Conservation (phyloP, 2,797 vertebrate genomes). For the Cyprinella venusta region DNA sequence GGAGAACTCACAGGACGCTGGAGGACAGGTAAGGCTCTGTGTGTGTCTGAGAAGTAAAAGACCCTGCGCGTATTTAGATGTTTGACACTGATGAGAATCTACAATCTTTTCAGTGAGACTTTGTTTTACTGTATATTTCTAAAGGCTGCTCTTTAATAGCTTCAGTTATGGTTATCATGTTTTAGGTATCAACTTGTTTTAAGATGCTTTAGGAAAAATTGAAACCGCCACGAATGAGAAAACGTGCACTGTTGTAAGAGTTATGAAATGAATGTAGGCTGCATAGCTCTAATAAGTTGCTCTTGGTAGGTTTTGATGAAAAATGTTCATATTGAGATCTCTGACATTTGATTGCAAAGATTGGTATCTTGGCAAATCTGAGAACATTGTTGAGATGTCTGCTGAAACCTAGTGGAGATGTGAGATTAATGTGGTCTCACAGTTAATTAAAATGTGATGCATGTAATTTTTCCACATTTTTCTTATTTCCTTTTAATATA, state of each 20-base stretch:
- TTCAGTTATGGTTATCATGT: not conserved
- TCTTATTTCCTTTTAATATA: not conserved
- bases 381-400: slow-evolving; percentile 4
- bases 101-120: not conserved
- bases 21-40: slow-evolving; percentile 50
- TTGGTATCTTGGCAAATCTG: not conserved
- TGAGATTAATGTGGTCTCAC: not conserved
- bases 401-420: not conserved
- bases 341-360: not conserved
- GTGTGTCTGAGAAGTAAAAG: not conserved
- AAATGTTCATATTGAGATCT: not conserved
- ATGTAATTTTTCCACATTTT: too few species aligned
- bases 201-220: not conserved
- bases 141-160: not conserved
- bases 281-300: not conserved
- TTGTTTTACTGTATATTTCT: not conserved
- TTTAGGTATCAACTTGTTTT: not conserved
- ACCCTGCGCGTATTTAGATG: not conserved
- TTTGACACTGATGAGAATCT: not conserved
- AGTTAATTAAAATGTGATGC: not conserved
- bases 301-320: not conserved
- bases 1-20: slow-evolving; percentile 34
- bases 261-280: not conserved
- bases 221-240: not conserved
- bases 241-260: not conserved